Conservation (phyloP, 1,140 invertebrate species). For the Drosophila mauritiana region DNA sequence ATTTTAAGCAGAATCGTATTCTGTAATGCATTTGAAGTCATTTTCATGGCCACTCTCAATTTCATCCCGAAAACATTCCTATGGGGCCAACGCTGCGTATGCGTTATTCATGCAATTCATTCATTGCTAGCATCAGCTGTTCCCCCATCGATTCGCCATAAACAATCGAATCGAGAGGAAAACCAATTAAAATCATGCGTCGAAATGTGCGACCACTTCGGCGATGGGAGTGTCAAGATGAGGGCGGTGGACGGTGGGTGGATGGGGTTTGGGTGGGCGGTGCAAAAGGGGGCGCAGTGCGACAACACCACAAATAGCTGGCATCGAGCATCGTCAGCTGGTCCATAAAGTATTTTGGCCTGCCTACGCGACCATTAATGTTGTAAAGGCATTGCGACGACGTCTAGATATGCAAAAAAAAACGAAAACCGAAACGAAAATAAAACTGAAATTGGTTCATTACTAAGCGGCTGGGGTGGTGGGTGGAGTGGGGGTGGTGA, state of each 20-base stretch:
- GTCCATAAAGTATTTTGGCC: slow-evolving; percentile 62
- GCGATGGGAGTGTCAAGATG: slow-evolving; percentile 11
- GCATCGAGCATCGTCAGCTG: slow-evolving; percentile 50
- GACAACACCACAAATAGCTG: slow-evolving; percentile 42
- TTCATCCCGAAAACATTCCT: not conserved
- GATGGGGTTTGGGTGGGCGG: not conserved
- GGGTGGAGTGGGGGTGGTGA: slow-evolving; percentile 10
- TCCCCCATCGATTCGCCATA: slow-evolving; percentile 58
- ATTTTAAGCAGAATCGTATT: not conserved
- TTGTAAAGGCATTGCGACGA: slow-evolving; percentile 50
- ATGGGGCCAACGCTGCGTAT: slow-evolving; percentile 27
- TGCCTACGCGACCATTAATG: slow-evolving; percentile 64
- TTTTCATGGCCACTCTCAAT: not conserved
- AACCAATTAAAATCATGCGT: slow-evolving; percentile 76
- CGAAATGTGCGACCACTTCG: slow-evolving; percentile 63
- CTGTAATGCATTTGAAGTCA: not conserved
- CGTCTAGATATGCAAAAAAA: slow-evolving; percentile 55
- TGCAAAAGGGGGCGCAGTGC: not conserved
- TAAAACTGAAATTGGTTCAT: slow-evolving; percentile 78
- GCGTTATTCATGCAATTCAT: slow-evolving; percentile 42
- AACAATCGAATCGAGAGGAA: slow-evolving; percentile 58
- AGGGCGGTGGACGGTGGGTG: not conserved
- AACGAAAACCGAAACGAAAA: slow-evolving; percentile 59
- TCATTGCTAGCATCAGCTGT: slow-evolving; percentile 52
- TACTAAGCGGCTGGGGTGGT: slow-evolving; percentile 47